Evolutionary conservation across 37 sponge, comb jelly and placozoan genomes (phyloP).

Genomic region (Agelas oroides): DNA sequence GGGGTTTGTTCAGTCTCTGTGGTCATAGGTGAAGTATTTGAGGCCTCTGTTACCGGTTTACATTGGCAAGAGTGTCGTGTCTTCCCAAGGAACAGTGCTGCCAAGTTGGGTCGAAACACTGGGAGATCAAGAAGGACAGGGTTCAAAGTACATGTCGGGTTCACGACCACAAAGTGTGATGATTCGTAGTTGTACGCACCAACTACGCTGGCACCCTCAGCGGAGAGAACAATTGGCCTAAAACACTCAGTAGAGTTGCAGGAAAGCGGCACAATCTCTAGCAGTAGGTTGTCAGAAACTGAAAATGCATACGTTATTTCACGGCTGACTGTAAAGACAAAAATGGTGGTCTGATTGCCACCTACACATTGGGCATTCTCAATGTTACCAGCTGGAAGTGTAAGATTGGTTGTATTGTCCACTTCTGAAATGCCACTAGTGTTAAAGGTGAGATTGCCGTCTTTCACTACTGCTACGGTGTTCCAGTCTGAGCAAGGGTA

Average conservation of each 20-base stretch:
- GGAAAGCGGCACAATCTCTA: background rate
- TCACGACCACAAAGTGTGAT: background rate
- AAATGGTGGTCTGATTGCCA: background rate
- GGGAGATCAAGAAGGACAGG: background rate
- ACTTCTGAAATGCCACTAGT: no score
- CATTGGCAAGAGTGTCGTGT: no score
- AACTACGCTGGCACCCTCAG: background rate
- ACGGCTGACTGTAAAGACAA: background rate
- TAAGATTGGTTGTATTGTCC: no score
- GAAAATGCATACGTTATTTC: background rate
- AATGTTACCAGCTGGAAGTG: background rate
- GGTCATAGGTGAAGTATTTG: no score
- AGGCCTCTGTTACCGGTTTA: no score
- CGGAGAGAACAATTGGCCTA: background rate
- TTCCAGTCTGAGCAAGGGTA: constrained; percentile 12
- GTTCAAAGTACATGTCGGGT: background rate
- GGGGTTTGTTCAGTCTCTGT: no score
- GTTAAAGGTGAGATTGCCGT: no score
- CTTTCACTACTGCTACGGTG: background rate
- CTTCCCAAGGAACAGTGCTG: background rate
- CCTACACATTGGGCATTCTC: background rate
- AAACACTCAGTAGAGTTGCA: background rate
- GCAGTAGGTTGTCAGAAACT: background rate
- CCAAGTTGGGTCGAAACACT: background rate
- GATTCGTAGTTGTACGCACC: background rate